Percentiles rank a stretch among this genome's conserved stretches.
phyloP scores from a whole-genome alignment of 2,113 vertebrate species.

The Pelodiscus sinensis region DNA sequence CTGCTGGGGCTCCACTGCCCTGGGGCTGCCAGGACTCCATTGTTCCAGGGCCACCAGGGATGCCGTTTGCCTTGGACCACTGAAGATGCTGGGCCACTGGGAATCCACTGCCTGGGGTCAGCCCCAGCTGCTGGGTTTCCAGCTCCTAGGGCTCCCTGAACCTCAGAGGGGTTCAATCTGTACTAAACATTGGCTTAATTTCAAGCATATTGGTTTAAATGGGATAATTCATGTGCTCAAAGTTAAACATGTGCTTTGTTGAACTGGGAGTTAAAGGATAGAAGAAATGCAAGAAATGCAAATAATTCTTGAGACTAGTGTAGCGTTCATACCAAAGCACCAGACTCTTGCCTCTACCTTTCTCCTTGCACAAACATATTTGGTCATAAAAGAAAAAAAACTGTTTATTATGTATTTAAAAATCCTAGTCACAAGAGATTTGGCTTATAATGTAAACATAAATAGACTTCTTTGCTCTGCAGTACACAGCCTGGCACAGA shows the following conservation, averaged over 20 bases:
- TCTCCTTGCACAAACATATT: neutral
- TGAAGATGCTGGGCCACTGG: too few relatives aligned
- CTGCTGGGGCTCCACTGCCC: too few relatives aligned
- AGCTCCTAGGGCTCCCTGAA: too few relatives aligned
- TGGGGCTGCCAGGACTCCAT: too few relatives aligned
- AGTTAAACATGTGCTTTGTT: neutral
- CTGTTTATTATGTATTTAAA: neutral
- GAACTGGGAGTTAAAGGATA: neutral
- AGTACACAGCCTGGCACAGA: neutral
- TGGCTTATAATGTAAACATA: neutral
- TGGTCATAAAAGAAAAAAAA: neutral
- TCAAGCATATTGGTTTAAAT: neutral
- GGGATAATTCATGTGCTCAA: neutral
- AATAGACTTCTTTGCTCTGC: neutral
- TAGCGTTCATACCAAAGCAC: neutral
- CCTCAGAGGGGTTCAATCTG: too few relatives aligned
- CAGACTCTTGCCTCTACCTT: neutral
- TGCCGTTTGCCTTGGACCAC: too few relatives aligned
- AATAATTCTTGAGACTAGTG: neutral
- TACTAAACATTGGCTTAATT: neutral
- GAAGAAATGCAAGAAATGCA: slow-evolving; percentile 2
- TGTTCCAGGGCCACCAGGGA: too few relatives aligned
- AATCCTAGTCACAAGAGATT: neutral
- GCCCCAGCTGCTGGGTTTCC: too few relatives aligned
- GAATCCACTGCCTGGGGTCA: too few relatives aligned